A percentile compares a stretch with the other conserved stretches of the same genome.
phyloP scores from a whole-genome alignment of 2,797 vertebrate genomes.

The Arremon aurantiirostris region DNA sequence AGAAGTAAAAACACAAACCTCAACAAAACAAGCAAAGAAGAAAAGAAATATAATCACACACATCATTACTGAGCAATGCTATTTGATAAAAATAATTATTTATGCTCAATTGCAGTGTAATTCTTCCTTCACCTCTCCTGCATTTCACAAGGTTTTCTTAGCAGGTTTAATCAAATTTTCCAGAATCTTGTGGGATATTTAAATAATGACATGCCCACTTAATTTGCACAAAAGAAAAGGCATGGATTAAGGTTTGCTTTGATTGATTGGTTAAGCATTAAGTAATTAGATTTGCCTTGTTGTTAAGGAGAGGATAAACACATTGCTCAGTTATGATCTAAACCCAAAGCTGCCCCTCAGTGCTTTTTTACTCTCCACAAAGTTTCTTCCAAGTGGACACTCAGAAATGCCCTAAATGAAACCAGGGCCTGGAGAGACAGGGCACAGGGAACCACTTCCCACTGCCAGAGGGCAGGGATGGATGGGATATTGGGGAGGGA shows the following conservation, averaged over 20 bases:
- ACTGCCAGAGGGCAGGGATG: neutral
- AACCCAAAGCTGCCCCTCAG: neutral
- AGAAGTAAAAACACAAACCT: neutral
- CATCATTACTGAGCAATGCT: neutral
- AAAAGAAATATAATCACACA: neutral
- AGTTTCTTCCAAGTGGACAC: neutral
- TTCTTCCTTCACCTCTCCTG: neutral
- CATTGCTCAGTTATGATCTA: neutral
- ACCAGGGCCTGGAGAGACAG: neutral
- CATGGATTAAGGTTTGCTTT: constrained; percentile 13
- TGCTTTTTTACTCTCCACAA: neutral
- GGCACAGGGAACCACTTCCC: fast-evolving
- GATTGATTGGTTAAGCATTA: neutral
- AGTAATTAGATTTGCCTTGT: constrained; percentile 11
- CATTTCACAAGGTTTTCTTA: neutral
- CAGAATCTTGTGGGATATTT: constrained; percentile 14
- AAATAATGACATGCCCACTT: constrained; percentile 12
- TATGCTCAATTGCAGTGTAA: neutral
- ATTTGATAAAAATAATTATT: neutral
- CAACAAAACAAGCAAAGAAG: neutral
- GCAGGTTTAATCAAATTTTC: constrained; percentile 14
- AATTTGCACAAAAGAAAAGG: constrained; percentile 17
- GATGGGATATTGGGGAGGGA: neutral
- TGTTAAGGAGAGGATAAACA: neutral
- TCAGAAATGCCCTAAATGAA: neutral